Evolutionary conservation across 2,113 vertebrate genomes (phyloP).

Genomic region (Oreochromis niloticus): DNA sequence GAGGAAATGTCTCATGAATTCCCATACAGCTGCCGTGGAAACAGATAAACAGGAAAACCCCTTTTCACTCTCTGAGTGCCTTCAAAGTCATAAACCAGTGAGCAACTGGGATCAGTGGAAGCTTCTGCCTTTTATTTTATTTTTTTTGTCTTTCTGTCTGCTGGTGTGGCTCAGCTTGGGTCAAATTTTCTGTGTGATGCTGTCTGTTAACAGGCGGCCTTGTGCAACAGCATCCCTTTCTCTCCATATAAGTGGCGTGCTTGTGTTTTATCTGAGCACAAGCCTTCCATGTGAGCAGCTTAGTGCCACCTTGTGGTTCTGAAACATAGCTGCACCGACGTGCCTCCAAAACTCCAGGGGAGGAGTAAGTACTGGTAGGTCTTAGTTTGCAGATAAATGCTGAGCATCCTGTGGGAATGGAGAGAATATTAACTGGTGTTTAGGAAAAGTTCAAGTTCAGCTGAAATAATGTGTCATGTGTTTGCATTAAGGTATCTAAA

Average conservation of each 20-base stretch:
- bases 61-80: not conserved
- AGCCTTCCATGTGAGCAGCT: not conserved
- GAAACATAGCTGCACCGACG: not conserved
- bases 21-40: rapidly evolving
- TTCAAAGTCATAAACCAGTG: not conserved
- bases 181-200: not conserved
- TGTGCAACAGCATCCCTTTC: not conserved
- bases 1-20: not conserved
- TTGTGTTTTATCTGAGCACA: not conserved
- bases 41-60: not conserved
- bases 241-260: not conserved
- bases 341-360: not conserved
- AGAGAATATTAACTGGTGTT: not conserved
- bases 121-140: not conserved
- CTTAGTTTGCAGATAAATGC: not conserved
- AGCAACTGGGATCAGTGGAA: not conserved
- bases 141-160: not conserved
- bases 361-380: not conserved
- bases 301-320: slow-evolving; percentile 20
- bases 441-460: not conserved
- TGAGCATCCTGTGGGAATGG: not conserved
- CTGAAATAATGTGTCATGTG: not conserved
- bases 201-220: not conserved
- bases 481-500: not conserved
- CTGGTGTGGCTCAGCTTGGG: not conserved